Base-by-base conservation (phyloP, 2,113 vertebrate species). In the Stigmatopora nigra region DNA sequence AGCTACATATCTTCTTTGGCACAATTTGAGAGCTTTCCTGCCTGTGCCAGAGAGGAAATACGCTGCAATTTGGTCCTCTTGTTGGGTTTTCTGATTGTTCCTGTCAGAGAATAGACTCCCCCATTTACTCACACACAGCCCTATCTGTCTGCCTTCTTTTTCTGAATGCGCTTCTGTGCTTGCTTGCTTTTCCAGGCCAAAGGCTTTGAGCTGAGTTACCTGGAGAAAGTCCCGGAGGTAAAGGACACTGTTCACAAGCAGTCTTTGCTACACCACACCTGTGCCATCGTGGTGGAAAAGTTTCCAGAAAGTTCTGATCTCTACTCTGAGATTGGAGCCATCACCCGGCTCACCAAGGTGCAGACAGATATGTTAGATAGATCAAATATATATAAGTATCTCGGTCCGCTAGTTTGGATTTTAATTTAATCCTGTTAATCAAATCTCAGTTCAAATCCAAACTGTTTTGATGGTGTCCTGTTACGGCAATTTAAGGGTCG, bases 161-260 rank as follows among this genome's bases (percentile, higher is more conserved):
- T 73, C 56, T 75, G 58, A 71, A 53, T 19, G 22, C 64, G 57
- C 65, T 68, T 61, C 47, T 70, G 66, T 80, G 65, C 70, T 48
- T 77, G n/a, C 55, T 19, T 82, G 67, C 61, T 41, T 73, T 7
- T 79, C 47, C 48, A 99, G 96, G 96, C 93, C 67, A 98, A 99
- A 92, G 96, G 96, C 52, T 99, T 99, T 91, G 96, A 99, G 88
- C 86, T 99, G 85, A 94, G 90, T 87, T 99, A 99, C 90, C 92
- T 99, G 84, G 95, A 98, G 90, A 99, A 99, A 86, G 96, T 99
- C 88, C 95, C 96, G 36, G 96, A 99, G 87, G 96, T 99, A 63
- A 99, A 99, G 89, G 96, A 99, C 87, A 99, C 96, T 0, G 94
- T 97, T 78, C 96, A 98, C 65, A 99, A 99, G 82, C 96, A 99